Evolutionary conservation across 2,113 vertebrate species (phyloP).

Genomic region (Illadopsis cleaveri): DNA sequence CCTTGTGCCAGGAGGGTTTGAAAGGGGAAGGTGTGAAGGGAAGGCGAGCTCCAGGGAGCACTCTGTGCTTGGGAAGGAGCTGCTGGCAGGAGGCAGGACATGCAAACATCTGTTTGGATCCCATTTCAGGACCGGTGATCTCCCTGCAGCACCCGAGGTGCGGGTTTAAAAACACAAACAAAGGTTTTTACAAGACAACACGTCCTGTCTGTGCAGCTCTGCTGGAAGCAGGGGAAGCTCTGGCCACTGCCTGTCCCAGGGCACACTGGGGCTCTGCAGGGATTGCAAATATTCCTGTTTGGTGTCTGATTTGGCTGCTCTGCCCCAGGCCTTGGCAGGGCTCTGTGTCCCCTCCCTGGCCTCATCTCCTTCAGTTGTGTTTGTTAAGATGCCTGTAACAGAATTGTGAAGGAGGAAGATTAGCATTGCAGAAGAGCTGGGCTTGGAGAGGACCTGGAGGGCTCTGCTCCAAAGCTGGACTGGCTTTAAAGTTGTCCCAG

Average conservation of each 20-base stretch:
- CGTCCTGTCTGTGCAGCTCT: not conserved
- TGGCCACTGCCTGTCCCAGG: not conserved
- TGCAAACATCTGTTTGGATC: not conserved
- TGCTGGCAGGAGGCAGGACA: not conserved
- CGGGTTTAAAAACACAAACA: not conserved
- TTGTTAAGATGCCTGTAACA: not conserved
- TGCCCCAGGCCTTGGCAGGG: not conserved
- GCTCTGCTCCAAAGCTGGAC: not conserved
- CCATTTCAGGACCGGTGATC: fast-evolving
- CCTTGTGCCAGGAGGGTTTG: not conserved
- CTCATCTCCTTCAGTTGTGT: not conserved
- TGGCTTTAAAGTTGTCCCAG: not conserved
- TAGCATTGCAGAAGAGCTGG: not conserved
- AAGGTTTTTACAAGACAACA: not conserved
- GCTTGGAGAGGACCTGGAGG: not conserved
- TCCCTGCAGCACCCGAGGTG: not conserved
- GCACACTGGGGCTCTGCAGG: not conserved
- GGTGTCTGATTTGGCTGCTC: not conserved
- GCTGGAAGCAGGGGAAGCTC: not conserved
- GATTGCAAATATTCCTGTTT: not conserved
- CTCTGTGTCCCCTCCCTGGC: not conserved
- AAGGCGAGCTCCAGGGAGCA: not conserved
- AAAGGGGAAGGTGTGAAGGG: not conserved
- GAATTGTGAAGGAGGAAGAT: not conserved
- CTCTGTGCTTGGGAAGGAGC: not conserved